Base-by-base conservation (phyloP, 1,140 invertebrate species). In the Proales similis region DNA sequence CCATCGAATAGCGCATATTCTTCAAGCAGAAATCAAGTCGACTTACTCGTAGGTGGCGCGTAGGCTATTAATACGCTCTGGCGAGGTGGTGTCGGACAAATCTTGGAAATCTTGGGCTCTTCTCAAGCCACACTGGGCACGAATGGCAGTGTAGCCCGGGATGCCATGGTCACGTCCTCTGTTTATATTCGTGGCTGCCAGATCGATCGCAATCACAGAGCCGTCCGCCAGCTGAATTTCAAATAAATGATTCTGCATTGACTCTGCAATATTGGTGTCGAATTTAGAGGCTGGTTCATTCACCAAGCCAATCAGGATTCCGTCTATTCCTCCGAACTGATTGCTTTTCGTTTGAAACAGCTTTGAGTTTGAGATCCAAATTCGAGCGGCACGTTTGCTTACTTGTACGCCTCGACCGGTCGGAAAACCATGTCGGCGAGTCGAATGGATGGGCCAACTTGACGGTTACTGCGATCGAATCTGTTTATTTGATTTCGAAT, bases 111-210 rank as follows among this genome's bases (percentile, higher is more conserved):
- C 45, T 11, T 24, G 39, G 9, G 51, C 51, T 57, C 29, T 42
- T 26, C 17, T 57, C 0, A 57, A 27, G 20, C 51, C 51, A 71
- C 93, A 98, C 53, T 84, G 82, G 68, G 82, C 78, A 17, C 94
- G 77, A 80, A 86, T 96, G 60, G 87, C 84, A 47, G 85, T 83
- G 67, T 97, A 97, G 5, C 85, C 83, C 0, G 91, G 91, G 29
- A 98, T 80, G 4, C 84, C 94, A 72, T 97, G 93, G 73, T 98
- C 93, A 65, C 93, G 76, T 0, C 87, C 86, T 67, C 93, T 74
- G 73, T 98, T 94, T 53, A 98, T 89, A 70, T 98, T 98, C 71
- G 98, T 86, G 0, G 91, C 87, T 2, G 92, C 93, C 43, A 98
- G 78, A 78, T 98, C 94, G 9, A 32, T 32, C 14, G 57, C 57